phyloP scores from a whole-genome alignment of 2,113 vertebrate species.

The Xiphorhynchus elegans region DNA sequence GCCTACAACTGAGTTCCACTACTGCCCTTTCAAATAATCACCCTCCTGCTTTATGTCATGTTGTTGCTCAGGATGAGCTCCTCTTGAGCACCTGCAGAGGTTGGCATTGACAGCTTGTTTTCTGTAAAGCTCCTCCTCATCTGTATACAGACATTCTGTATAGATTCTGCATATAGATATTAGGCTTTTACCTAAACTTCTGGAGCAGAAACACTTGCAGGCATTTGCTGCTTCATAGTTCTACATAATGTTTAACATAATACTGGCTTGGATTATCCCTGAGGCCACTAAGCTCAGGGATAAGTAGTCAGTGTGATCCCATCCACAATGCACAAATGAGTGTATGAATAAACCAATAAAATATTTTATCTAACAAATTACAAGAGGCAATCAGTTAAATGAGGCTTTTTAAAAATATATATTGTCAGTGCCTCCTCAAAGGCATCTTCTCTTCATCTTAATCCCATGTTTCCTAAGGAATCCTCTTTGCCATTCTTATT shows the following conservation, averaged over 20 bases:
- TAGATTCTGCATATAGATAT: background rate
- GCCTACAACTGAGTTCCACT: background rate
- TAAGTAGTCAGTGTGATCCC: background rate
- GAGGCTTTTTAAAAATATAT: background rate
- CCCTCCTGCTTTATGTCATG: background rate
- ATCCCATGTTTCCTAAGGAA: background rate
- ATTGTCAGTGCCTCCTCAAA: background rate
- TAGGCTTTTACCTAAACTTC: background rate
- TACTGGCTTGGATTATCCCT: background rate
- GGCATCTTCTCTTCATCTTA: background rate
- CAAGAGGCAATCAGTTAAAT: background rate
- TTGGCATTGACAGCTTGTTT: background rate
- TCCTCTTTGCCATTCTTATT: background rate
- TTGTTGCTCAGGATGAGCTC: background rate
- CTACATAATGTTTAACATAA: background rate
- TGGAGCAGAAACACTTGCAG: background rate
- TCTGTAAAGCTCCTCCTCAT: background rate
- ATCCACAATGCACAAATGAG: background rate
- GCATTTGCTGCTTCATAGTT: background rate
- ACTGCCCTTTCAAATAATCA: background rate
- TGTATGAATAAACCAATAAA: background rate
- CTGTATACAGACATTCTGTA: background rate
- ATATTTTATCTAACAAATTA: background rate
- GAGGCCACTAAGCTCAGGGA: slow-evolving; percentile 1
- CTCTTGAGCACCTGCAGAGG: background rate